Percentiles rank a stretch among this genome's conserved stretches.
Conservation (phyloP, 2,797 vertebrate species). For the Esox masquinongy region DNA sequence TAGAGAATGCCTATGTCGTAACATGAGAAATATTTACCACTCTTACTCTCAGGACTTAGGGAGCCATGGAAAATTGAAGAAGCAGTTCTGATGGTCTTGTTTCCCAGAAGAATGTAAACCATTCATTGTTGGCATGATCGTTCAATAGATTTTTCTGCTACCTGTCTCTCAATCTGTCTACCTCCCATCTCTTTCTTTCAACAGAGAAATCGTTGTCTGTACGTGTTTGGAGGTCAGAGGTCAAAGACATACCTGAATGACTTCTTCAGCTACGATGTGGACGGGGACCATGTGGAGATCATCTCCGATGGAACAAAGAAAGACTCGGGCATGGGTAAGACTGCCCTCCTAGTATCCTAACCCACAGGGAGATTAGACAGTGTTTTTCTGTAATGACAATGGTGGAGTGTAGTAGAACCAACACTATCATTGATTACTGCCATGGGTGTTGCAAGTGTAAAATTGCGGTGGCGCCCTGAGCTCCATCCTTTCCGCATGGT, state of each 20-base stretch:
- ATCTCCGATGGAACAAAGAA: slow-evolving; percentile 99
- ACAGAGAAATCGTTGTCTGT: slow-evolving; percentile 96
- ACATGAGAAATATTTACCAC: neutral
- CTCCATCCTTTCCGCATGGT: neutral
- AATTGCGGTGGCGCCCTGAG: neutral
- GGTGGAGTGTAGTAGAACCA: neutral
- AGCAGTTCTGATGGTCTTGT: neutral
- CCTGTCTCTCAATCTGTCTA: slow-evolving; percentile 32
- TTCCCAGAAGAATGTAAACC: slow-evolving; percentile 1
- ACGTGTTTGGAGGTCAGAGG: slow-evolving; percentile 96
- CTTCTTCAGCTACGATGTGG: slow-evolving; percentile 98
- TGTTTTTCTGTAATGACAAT: no score
- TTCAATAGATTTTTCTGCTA: neutral
- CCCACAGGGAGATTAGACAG: neutral
- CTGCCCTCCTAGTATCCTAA: neutral
- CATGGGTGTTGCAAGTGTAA: neutral
- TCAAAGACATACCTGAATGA: slow-evolving; percentile 98
- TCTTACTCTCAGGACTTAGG: neutral
- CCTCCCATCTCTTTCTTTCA: slow-evolving; percentile 10
- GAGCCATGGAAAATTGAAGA: neutral
- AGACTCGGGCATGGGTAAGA: slow-evolving; percentile 98
- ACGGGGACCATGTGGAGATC: slow-evolving; percentile 95
- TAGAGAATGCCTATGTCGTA: neutral
- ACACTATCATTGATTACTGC: neutral
- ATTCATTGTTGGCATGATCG: neutral